Evolutionary conservation across 2,888 invertebrate species (phyloP).

Genomic region (Platycheirus rosarum): DNA sequence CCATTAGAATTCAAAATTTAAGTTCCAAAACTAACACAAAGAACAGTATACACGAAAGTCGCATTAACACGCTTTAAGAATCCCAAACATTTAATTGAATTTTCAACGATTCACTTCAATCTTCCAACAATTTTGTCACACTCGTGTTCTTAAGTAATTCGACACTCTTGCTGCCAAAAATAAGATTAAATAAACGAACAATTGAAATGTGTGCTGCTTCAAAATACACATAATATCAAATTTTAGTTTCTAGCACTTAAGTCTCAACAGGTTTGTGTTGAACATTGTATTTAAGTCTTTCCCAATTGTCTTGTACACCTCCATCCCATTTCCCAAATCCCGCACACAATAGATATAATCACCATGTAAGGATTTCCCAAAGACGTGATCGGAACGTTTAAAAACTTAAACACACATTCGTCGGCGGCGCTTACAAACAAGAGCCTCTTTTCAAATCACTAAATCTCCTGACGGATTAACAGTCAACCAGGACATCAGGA

Average conservation of each 20-base stretch:
- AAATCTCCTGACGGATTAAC: slow-evolving; percentile 65
- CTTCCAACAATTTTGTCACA: not conserved
- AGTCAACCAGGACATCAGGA: slow-evolving; percentile 54
- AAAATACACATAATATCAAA: not conserved
- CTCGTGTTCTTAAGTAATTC: not conserved
- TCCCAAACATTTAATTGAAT: not conserved
- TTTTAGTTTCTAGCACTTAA: not conserved
- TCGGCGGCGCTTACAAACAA: slow-evolving; percentile 9
- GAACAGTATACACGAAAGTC: too few relatives aligned
- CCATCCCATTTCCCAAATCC: not conserved
- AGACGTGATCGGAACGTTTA: slow-evolving; percentile 59
- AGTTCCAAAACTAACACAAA: too few relatives aligned
- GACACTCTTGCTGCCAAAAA: not conserved
- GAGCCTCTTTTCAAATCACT: slow-evolving; percentile 42
- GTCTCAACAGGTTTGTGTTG: slow-evolving; percentile 43
- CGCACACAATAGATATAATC: slow-evolving; percentile 30
- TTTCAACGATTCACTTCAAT: not conserved
- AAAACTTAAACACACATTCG: slow-evolving; percentile 32
- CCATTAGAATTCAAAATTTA: too few relatives aligned
- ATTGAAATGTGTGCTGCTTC: slow-evolving; percentile 26
- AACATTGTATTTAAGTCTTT: slow-evolving; percentile 12
- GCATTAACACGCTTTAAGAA: not conserved
- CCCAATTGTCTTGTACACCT: not conserved
- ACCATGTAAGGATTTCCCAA: slow-evolving; percentile 51
- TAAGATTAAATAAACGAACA: slow-evolving; percentile 13